Conservation (phyloP, 2,113 vertebrate genomes). For the Daboia siamensis region DNA sequence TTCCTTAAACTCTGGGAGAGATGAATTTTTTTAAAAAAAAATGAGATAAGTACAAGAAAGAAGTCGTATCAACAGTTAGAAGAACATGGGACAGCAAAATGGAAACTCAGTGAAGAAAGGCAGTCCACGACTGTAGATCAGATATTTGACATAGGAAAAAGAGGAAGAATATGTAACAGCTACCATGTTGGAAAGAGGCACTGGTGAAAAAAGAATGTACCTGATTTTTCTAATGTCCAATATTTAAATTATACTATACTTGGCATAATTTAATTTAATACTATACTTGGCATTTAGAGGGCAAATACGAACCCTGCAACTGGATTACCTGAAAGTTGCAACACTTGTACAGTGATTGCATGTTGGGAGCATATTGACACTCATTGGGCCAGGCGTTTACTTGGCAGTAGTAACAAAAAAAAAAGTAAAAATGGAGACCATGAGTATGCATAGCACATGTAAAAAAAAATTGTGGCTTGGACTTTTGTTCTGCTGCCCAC, state of each 20-base stretch:
- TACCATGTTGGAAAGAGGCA: not conserved
- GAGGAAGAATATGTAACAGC: not conserved
- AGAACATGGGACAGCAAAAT: not conserved
- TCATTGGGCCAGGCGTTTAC: not conserved
- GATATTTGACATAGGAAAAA: not conserved
- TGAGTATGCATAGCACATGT: not conserved
- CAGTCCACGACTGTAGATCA: not conserved
- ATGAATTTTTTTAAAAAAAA: not conserved
- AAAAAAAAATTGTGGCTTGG: not conserved
- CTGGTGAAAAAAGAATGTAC: not conserved
- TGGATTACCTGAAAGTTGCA: not conserved
- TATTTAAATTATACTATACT: not conserved
- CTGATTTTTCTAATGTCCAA: not conserved
- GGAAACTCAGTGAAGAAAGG: not conserved
- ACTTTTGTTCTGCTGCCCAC: not conserved
- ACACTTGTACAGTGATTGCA: not conserved
- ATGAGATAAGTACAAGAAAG: not conserved
- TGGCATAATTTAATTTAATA: too few species aligned
- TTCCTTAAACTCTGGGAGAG: not conserved
- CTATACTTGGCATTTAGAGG: not conserved
- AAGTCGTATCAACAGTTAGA: not conserved
- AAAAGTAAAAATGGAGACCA: not conserved
- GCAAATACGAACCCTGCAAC: not conserved
- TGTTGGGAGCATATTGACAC: not conserved
- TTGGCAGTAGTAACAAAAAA: not conserved